phyloP scores from a whole-genome alignment of 2,113 vertebrate genomes.

The Salvelinus namaycush region DNA sequence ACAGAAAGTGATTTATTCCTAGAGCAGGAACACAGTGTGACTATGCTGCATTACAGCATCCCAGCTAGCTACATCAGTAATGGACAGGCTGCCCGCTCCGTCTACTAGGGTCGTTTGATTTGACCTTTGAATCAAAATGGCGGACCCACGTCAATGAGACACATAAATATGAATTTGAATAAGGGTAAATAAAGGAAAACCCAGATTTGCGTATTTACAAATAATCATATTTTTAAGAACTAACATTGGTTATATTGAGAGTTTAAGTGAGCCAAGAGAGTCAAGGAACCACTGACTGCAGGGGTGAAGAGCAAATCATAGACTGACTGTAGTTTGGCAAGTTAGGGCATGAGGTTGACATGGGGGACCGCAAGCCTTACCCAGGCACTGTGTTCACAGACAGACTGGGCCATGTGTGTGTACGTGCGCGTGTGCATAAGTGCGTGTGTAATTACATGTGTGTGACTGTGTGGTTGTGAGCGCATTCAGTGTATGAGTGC shows the following conservation, averaged over 20 bases:
- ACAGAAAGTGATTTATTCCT: slow-evolving; percentile 59
- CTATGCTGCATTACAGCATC: slow-evolving; percentile 46
- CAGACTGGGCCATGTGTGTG: slow-evolving; percentile 2
- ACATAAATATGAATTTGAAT: slow-evolving; percentile 45
- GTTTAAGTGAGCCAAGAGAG: not conserved
- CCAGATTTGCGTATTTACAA: slow-evolving; percentile 26
- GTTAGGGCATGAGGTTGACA: slow-evolving; percentile 36
- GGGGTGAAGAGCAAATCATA: not conserved
- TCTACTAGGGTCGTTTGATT: slow-evolving; percentile 44
- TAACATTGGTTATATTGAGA: not conserved
- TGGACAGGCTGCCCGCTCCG: slow-evolving; percentile 7
- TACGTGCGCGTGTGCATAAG: slow-evolving; percentile 41
- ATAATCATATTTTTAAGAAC: slow-evolving; percentile 29
- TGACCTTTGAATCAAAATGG: slow-evolving; percentile 35
- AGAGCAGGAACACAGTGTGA: slow-evolving; percentile 45
- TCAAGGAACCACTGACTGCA: not conserved
- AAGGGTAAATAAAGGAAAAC: slow-evolving; percentile 20
- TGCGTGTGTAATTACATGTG: slow-evolving; percentile 38
- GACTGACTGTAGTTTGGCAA: slow-evolving; percentile 28
- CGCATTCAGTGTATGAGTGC: not conserved
- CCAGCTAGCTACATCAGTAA: slow-evolving; percentile 15
- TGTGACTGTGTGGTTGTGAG: not conserved
- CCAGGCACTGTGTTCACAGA: slow-evolving; percentile 22
- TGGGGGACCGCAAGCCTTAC: slow-evolving; percentile 25
- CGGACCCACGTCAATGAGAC: slow-evolving; percentile 21